phyloP scores from a whole-genome alignment of 2,797 vertebrate species.

The Tangara arthus region DNA sequence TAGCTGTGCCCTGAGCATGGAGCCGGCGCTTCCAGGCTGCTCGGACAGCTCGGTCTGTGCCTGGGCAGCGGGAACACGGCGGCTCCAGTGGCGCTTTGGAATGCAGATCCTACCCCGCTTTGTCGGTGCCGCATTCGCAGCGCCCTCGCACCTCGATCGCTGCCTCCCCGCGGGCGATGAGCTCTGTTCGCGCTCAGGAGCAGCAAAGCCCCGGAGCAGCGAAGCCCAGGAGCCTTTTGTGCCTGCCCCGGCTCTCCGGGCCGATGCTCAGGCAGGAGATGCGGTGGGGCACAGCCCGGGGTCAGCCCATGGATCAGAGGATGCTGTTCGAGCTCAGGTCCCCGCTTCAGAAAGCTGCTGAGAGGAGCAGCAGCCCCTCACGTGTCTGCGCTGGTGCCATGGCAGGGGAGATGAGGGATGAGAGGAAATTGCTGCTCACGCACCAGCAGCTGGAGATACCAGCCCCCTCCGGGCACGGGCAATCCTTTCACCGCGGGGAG shows the following conservation, averaged over 20 bases:
- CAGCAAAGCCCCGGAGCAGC: fast-evolving
- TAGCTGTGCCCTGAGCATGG: background rate
- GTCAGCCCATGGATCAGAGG: background rate
- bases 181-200: background rate
- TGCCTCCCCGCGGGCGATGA: background rate
- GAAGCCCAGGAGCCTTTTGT: background rate
- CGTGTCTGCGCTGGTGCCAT: background rate
- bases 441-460: background rate
- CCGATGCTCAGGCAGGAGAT: background rate
- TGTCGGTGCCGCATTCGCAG: conserved; percentile 15
- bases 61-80: background rate
- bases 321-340: background rate
- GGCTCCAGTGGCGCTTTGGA: background rate
- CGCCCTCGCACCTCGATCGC: background rate
- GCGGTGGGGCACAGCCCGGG: fast-evolving
- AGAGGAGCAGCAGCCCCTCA: background rate
- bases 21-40: background rate
- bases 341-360: background rate
- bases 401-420: background rate
- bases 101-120: conserved; percentile 11
- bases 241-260: background rate
- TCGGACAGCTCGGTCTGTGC: background rate
- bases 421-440: background rate
- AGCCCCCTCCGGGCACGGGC: background rate
- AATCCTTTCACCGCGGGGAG: background rate